These are phyloP conservation scores for Sardina pilchardus DNA, from an alignment of 2,113 vertebrate species.

Conservation along the genomic window DNA sequence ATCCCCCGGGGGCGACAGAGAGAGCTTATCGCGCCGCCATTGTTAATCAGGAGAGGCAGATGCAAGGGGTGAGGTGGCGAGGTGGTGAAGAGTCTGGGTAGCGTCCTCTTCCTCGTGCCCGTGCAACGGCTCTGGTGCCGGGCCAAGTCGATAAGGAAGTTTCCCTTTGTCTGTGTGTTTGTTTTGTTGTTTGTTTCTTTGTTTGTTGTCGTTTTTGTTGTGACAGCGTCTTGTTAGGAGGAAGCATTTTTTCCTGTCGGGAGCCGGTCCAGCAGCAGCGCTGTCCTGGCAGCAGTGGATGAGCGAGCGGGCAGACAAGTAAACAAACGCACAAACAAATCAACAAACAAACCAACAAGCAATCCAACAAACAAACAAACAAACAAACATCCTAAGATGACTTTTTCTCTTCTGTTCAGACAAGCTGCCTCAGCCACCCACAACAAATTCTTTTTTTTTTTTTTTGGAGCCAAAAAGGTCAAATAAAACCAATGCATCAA, in stretches of 20 bases:
- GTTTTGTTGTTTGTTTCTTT: neutral
- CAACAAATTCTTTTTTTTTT: neutral
- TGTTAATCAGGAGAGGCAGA: neutral
- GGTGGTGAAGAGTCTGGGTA: neutral
- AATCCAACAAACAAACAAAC: neutral
- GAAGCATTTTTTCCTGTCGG: neutral
- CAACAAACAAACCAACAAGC: neutral
- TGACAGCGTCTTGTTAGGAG: neutral
- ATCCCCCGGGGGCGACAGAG: neutral
- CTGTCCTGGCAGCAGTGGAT: neutral
- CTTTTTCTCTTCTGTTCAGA: neutral
- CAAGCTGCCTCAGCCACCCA: neutral
- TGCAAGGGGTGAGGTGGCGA: no score
- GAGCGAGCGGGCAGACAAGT: neutral
- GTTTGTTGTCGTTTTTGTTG: neutral
- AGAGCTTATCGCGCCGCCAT: neutral
- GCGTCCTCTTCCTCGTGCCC: neutral
- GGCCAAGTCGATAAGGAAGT: neutral
- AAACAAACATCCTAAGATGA: neutral
- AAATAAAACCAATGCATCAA: neutral
- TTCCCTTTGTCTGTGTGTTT: neutral
- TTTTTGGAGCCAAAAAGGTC: neutral
- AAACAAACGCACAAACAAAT: neutral
- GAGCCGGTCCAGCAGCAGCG: neutral
- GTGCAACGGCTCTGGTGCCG: neutral